Percentiles rank a stretch among this genome's conserved stretches.
Conservation (phyloP, 2,113 vertebrate genomes). For the Ctenomys sociabilis region DNA sequence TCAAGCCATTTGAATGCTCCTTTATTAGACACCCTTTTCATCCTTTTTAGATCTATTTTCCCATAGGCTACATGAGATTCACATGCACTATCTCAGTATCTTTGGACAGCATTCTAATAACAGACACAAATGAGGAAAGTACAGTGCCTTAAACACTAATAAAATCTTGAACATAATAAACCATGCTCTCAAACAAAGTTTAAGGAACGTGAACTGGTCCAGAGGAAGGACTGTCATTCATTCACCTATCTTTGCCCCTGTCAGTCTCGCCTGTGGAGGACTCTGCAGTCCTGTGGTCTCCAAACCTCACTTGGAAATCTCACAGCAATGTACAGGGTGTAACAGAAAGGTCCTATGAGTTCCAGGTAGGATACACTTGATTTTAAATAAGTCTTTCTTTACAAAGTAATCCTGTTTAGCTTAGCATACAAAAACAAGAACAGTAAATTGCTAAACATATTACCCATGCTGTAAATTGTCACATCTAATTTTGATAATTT, state of each 20-base stretch:
- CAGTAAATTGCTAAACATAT: not conserved
- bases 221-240: not conserved
- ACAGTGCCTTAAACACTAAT: not conserved
- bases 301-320: not conserved
- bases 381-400: not conserved
- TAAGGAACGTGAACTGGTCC: not conserved
- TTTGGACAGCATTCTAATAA: not conserved
- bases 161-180: not conserved
- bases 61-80: not conserved
- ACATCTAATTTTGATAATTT: not conserved
- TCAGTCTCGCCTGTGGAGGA: not conserved
- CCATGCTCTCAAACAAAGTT: not conserved
- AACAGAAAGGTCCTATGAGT: not conserved
- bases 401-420: not conserved
- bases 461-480: not conserved
- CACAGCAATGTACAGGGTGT: not conserved
- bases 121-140: not conserved
- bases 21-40: not conserved
- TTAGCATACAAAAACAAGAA: not conserved
- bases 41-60: not conserved
- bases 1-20: not conserved
- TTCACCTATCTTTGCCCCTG: not conserved
- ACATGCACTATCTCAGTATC: not conserved
- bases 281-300: too few relatives aligned
- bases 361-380: not conserved